Evolutionary conservation across 2,113 vertebrate species (phyloP), one percentile per base, ranked within the genome.

Genomic region (Muntiacus reevesi): DNA sequence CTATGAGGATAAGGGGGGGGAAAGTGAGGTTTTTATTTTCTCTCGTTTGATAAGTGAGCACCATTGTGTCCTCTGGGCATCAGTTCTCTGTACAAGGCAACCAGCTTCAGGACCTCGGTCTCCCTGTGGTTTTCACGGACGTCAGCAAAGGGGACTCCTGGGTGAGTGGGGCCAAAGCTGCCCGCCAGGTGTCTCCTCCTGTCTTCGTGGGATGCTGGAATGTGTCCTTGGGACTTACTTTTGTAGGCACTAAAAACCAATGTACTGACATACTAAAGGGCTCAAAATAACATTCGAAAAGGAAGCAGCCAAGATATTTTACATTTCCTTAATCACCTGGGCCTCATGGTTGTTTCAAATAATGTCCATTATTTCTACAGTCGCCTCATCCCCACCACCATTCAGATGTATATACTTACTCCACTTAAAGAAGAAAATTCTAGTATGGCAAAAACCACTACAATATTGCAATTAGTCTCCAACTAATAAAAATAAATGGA

Each of bases 1-100:
- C 98, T 99, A 36, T 23, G 91, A 36, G 19, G 45, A 28, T 50
- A 54, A 76, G 64, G 74, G 14, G 21, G 28, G 28, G 71, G 30
- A 33, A 30, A 17, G 2, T 60, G 28, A 90, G 40, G 6, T 60
- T 86, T 78, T 94, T 5, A 50, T 87, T 79, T 71, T 71, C 40
- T 40, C 47, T 15, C 9, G 28, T 27, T 43, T 76, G n/a, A 10
- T 78, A 43, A 55, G 13, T 19, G 43, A 52, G 40, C 3, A 59
- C 25, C 33, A 8, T 0, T 3, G 1, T 45, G 33, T 76, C 17
- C 47, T 84, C 15, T 43, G 33, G 52, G 28, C 8, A 13, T 50
- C 64, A 19, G 23, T 10, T 30, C 13, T 4, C 16, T 25, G 3
- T 30, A 12, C 7, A 40, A 25, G 64, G 15, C n/a, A 40, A 0